phyloP scores from a whole-genome alignment of 2,113 vertebrate genomes.

The Cyprichromis sp. region DNA sequence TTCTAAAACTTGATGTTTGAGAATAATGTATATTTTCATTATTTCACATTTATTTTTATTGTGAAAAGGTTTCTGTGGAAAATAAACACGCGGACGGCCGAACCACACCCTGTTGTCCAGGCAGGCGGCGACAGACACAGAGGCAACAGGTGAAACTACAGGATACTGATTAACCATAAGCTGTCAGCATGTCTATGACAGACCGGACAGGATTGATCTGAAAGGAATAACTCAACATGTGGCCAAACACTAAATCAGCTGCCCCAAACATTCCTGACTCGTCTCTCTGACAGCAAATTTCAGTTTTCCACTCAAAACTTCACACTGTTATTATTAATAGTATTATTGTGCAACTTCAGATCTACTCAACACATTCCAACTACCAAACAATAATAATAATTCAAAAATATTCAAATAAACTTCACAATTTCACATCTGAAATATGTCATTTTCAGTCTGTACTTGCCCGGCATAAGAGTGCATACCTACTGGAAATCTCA shows the following conservation, averaged over 20 bases:
- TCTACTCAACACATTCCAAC: background rate
- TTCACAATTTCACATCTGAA: background rate
- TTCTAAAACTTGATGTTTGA: background rate
- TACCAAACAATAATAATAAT: background rate
- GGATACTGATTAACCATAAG: background rate
- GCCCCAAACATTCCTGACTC: background rate
- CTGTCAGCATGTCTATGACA: background rate
- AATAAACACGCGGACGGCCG: background rate
- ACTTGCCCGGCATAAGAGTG: background rate
- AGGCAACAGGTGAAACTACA: background rate
- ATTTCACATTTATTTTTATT: background rate
- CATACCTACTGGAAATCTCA: background rate
- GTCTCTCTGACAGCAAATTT: background rate
- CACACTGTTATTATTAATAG: background rate
- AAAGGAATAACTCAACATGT: background rate
- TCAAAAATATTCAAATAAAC: background rate
- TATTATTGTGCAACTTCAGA: background rate
- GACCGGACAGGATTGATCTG: background rate
- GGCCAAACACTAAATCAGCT: background rate
- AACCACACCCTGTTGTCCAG: background rate
- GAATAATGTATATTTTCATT: background rate
- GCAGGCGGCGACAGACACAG: background rate
- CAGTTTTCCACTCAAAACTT: background rate
- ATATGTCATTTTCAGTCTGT: background rate
- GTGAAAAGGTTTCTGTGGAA: background rate